Evolutionary conservation across 2,888 invertebrate genomes (phyloP).

Genomic region (Furcula furcula): DNA sequence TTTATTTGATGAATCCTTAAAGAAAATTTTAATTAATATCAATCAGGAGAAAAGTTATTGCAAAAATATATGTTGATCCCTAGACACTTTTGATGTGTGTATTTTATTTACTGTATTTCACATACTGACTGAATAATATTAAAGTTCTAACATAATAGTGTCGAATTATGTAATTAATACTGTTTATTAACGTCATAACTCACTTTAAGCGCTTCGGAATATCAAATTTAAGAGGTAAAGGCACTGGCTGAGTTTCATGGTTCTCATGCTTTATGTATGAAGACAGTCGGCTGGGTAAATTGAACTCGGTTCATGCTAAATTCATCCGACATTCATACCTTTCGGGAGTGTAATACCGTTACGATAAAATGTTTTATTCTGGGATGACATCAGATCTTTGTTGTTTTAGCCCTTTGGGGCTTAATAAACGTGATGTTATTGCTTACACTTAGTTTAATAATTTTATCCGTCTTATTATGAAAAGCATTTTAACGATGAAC

Average conservation of each 20-base stretch:
- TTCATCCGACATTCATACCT: constrained; percentile 47
- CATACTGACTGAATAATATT: too few species aligned
- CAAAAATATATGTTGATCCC: too few species aligned
- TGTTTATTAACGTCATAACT: constrained; percentile 15
- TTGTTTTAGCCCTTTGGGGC: constrained; percentile 7
- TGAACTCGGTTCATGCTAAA: constrained; percentile 41
- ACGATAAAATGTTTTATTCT: constrained; percentile 27
- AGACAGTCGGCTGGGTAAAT: constrained; percentile 35
- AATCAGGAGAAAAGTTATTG: too few species aligned
- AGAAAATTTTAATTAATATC: too few species aligned
- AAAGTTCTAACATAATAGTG: constrained; percentile 9
- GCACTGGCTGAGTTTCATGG: constrained; percentile 28
- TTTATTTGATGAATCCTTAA: too few species aligned
- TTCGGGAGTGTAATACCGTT: constrained; percentile 38
- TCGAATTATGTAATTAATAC: constrained; percentile 22
- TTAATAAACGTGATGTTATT: not conserved
- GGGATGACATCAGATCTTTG: constrained; percentile 25
- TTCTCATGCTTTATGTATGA: constrained; percentile 61
- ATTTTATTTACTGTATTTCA: too few species aligned
- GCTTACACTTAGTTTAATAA: too few species aligned
- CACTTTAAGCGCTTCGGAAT: constrained; percentile 14
- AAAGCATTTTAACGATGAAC: too few species aligned
- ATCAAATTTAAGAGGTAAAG: constrained; percentile 31
- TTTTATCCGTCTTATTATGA: too few species aligned
- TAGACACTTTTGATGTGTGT: too few species aligned